These are phyloP conservation scores for Platygyra sinensis DNA, from an alignment of 64 coral and sea anemone species.

Conservation along the genomic window DNA sequence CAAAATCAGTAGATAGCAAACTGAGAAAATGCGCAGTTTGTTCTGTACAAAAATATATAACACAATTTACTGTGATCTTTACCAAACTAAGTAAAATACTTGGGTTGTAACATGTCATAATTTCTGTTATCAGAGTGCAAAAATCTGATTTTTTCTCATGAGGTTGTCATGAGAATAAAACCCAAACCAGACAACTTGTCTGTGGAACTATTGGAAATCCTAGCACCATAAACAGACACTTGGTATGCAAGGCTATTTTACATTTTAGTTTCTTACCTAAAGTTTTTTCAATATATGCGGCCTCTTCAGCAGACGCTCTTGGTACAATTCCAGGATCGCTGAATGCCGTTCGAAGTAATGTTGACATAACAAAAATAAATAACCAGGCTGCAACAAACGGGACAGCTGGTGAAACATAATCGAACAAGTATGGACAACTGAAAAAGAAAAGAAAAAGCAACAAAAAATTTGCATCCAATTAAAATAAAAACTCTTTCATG, in stretches of 20 bases:
- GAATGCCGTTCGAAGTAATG: constrained; percentile 84
- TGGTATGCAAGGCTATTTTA: background rate
- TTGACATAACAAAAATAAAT: constrained; percentile 90
- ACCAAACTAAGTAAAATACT: background rate
- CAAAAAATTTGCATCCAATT: background rate
- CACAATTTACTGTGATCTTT: too few relatives aligned
- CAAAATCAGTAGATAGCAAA: background rate
- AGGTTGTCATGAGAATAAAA: background rate
- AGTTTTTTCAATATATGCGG: constrained; percentile 87
- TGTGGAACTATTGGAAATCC: too few relatives aligned
- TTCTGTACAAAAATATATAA: too few relatives aligned
- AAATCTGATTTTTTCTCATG: background rate
- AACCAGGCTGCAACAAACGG: constrained; percentile 93
- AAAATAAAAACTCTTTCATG: too few relatives aligned
- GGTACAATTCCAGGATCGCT: constrained; percentile 97
- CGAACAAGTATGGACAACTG: constrained; percentile 75
- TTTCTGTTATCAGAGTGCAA: background rate
- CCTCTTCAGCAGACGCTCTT: constrained; percentile 82
- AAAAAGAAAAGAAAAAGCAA: constrained; percentile 1
- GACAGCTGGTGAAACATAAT: constrained; percentile 65
- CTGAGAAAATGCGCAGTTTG: background rate
- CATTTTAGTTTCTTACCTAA: constrained; percentile 54
- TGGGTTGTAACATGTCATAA: too few relatives aligned
- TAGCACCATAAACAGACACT: too few relatives aligned
- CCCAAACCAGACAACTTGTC: too few relatives aligned